A percentile compares a stretch with the other conserved stretches of the same genome.
Evolutionary conservation across 23 tunicate species (phyloP).

Genomic region (Trididemnum nubilum): DNA sequence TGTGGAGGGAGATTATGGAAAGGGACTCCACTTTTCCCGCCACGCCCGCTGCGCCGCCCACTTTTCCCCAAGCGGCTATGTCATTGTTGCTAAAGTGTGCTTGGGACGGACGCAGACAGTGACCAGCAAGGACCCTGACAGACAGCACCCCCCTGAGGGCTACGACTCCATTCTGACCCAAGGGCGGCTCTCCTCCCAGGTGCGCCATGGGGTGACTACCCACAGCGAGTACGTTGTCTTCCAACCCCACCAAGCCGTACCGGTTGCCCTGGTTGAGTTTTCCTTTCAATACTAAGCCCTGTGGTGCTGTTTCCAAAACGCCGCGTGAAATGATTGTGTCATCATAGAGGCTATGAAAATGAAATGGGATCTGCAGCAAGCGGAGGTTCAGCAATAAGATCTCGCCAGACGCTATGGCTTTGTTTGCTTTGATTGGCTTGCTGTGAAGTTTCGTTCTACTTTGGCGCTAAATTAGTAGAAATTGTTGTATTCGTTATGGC

Average conservation of each 20-base stretch:
- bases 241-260: slow-evolving; percentile 29
- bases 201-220: neutral
- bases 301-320: neutral
- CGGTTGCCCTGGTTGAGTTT: slow-evolving; percentile 46
- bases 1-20: slow-evolving; percentile 49
- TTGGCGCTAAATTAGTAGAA: no score
- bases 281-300: no score
- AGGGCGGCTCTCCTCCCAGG: slow-evolving; percentile 39
- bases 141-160: slow-evolving; percentile 49
- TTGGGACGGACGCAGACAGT: slow-evolving; percentile 49
- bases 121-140: slow-evolving; percentile 26
- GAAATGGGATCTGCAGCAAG: no score
- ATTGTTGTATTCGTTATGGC: no score
- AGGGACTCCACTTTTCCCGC: slow-evolving; percentile 49
- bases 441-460: no score
- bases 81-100: slow-evolving; percentile 61
- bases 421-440: no score
- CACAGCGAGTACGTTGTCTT: slow-evolving; percentile 60
- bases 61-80: slow-evolving; percentile 45
- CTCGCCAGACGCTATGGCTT: no score
- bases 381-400: no score
- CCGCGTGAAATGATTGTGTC: no score
- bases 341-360: no score
- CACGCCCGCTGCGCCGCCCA: slow-evolving; percentile 55
- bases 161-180: slow-evolving; percentile 56